Base-by-base conservation (phyloP, 2,797 vertebrate genomes). In the Cetoscarus ocellatus region DNA sequence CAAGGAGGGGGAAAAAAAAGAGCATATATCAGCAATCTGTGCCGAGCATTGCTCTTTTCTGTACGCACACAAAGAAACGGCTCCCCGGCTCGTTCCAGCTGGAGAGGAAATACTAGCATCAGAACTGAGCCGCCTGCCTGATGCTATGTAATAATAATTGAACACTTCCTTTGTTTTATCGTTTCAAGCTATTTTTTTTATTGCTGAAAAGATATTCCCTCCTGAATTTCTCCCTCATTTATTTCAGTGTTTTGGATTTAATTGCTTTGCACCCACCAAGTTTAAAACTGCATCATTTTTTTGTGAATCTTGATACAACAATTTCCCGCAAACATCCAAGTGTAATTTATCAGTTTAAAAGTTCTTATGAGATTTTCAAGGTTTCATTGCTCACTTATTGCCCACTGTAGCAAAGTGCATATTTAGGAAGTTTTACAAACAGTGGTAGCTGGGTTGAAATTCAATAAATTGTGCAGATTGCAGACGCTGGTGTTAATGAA, bases 21-120 rank as follows among this genome's bases (percentile, higher is more conserved):
- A 92, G 92, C 92, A 88, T 80, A 91, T 94, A 95, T 95, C 94
- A 94, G 93, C 94, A 94, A 91, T 94, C 91, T 92, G 72, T 79
- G 88, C 85, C 83, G 71, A 83, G 87, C 84, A 48, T 90, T 91
- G 86, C 91, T 92, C 84, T 89, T 91, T 91, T 92, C 87, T 86
- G 73, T 73, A 54, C 51, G 47, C 87, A 89, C 88, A 91, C 92
- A 92, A 91, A 92, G 90, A 88, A 87, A 80, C 63, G 70, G 75
- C 83, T 88, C 82, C 78, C 79, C 38, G 13, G 75, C 70, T 67
- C 71, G 68, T 70, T 88, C 54, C 59, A 57, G 63, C 65, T 82
- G 65, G 47, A 61, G 66, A 66, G 68, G 67, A 83, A 77, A 86
- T 65, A 61, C 61, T 75, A 19, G 69, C 39, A 1, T 54, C 73